phyloP scores from a whole-genome alignment of 1,140 invertebrate species.

The Cardiocondyla obscurior region DNA sequence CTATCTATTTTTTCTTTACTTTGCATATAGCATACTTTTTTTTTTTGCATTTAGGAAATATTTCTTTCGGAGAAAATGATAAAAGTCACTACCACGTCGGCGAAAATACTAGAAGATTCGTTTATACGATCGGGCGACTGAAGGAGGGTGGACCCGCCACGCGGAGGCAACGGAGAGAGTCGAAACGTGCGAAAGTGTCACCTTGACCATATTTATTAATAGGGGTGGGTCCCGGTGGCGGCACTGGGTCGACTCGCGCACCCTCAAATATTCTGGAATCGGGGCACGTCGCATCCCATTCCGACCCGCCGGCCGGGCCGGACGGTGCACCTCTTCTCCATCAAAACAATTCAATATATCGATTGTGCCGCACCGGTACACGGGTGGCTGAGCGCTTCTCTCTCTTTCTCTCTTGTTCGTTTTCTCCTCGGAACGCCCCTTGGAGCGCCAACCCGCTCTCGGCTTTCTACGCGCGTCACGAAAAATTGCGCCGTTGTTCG shows the following conservation, averaged over 20 bases:
- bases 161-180: not conserved
- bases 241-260: slow-evolving; percentile 31
- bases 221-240: slow-evolving; percentile 9
- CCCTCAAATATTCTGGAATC: slow-evolving; percentile 51
- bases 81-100: not conserved
- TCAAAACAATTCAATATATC: slow-evolving; percentile 58
- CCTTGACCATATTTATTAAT: slow-evolving; percentile 53
- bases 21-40: not conserved
- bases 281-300: slow-evolving; percentile 21
- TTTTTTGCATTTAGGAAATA: not conserved
- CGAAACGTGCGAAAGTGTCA: slow-evolving; percentile 31
- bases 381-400: slow-evolving; percentile 13
- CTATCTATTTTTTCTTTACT: not conserved
- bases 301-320: slow-evolving; percentile 12
- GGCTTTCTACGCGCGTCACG: slow-evolving; percentile 32
- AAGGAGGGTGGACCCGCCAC: not conserved
- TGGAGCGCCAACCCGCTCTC: slow-evolving; percentile 8
- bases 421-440: slow-evolving; percentile 29
- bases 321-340: slow-evolving; percentile 51
- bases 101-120: not conserved
- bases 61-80: not conserved
- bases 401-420: not conserved
- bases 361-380: slow-evolving; percentile 33
- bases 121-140: not conserved
- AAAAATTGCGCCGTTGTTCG: slow-evolving; percentile 51